Percentiles rank a stretch among this genome's conserved stretches.
Conservation (phyloP, 2,113 vertebrate species). For the Solea solea region DNA sequence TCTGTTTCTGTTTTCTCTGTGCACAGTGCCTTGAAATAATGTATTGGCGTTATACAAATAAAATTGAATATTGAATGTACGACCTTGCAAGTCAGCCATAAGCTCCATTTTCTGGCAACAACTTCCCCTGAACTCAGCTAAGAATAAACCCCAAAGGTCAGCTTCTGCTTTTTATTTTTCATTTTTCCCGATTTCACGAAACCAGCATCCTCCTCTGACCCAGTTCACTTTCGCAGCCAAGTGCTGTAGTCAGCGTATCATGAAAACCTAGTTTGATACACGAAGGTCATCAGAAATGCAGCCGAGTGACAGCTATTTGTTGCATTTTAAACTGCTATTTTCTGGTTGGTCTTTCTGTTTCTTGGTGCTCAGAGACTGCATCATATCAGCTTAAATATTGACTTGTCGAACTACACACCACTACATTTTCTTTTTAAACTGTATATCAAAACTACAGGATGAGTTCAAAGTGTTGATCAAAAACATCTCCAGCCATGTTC, state of each 20-base stretch:
- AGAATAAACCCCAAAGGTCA: constrained; percentile 33
- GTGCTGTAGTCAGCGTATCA: constrained; percentile 3
- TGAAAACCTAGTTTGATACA: constrained; percentile 28
- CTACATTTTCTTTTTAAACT: constrained; percentile 20
- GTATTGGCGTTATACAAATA: too few relatives aligned
- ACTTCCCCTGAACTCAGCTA: constrained; percentile 11
- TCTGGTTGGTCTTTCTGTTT: constrained; percentile 2
- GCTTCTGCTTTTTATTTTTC: constrained; percentile 12
- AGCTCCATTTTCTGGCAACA: constrained; percentile 16
- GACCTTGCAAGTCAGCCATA: constrained; percentile 34
- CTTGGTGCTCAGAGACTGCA: constrained; percentile 8
- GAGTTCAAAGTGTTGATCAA: constrained; percentile 3
- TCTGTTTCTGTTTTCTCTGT: too few relatives aligned
- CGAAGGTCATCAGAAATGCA: constrained; percentile 20
- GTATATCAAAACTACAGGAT: background rate
- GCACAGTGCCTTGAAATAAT: too few relatives aligned
- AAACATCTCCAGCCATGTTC: background rate
- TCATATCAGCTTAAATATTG: constrained; percentile 5
- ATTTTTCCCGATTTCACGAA: background rate
- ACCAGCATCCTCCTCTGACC: constrained; percentile 14
- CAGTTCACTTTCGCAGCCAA: constrained; percentile 9
- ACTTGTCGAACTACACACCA: constrained; percentile 3
- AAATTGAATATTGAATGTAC: background rate
- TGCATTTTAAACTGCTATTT: constrained; percentile 9
- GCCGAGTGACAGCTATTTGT: constrained; percentile 2